Base-by-base conservation (phyloP, 2,113 vertebrate genomes). In the Maccullochella peelii region DNA sequence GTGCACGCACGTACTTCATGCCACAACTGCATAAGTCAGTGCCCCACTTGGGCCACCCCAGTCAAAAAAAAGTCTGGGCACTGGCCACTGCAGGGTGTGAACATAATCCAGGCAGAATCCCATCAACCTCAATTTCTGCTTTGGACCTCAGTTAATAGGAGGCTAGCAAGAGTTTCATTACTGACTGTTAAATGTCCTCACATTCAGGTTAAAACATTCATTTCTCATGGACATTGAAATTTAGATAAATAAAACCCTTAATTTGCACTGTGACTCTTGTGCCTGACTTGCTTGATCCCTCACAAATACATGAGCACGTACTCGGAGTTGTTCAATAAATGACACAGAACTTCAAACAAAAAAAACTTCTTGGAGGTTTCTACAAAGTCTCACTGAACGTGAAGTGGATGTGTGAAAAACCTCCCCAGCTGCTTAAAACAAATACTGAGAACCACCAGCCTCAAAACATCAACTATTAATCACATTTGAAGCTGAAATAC, bases 381-480 rank as follows among this genome's bases (percentile, higher is more conserved):
- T 52, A 63, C 23, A 86, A 88, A 88, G 66, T 67, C 63, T 87
- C 47, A 54, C 62, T 61, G 50, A 78, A 70, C 0, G n/a, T 73
- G 27, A 84, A 84, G 44, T 66, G 57, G 1, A 71, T 4, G n/a
- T n/a, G n/a, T n/a, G 5, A 81, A 81, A 85, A 47, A 30, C 15
- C 74, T 82, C 44, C 11, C 33, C 8, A 33, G 38, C 27, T 52
- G 8, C 75, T 79, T 80, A 68, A 78, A 79, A 78, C 57, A 87
- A 85, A 84, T 40, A 62, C 68, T 42, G 44, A 65, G 36, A 80
- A 62, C 38, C 67, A 71, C 44, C 40, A 59, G 79, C 50, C 74
- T 75, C 47, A n/a, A 84, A 70, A 79, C 84, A 88, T 90, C 25
- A 92, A 89, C 77, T 84, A 85, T 92, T 93, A 63, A 93, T 85